Conservation (phyloP, 2,888 invertebrate species). For the Prenolepis imparis region DNA sequence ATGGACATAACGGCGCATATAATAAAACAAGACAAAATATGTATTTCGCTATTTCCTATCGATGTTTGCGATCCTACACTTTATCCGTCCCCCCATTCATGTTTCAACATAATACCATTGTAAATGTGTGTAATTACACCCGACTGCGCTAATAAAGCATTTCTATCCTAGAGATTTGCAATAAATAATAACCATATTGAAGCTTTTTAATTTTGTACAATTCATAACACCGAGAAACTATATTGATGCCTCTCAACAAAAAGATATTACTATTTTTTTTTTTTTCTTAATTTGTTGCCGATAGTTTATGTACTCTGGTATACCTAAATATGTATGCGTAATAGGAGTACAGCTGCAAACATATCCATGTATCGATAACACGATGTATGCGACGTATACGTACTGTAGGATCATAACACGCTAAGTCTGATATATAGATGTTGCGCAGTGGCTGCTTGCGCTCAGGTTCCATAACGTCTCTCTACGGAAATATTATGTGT, state of each 20-base stretch:
- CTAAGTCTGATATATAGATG: constrained; percentile 80
- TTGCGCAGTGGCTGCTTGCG: not conserved
- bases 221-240: not conserved
- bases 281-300: not conserved
- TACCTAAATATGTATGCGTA: not conserved
- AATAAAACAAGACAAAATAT: constrained; percentile 1
- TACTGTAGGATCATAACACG: constrained; percentile 75
- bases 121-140: not conserved
- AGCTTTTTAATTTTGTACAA: not conserved
- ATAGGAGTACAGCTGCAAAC: constrained; percentile 1
- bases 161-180: not conserved
- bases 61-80: not conserved
- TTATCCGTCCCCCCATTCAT: not conserved
- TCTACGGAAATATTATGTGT: constrained; percentile 47
- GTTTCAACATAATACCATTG: not conserved
- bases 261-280: not conserved
- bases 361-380: not conserved
- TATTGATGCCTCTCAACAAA: not conserved
- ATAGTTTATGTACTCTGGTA: not conserved
- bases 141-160: not conserved
- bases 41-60: not conserved
- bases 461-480: constrained; percentile 59
- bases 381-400: constrained; percentile 46
- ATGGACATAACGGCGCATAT: not conserved
- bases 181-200: not conserved